Evolutionary conservation across 2,797 vertebrate species (phyloP).

Genomic region (Pagetopsis macropterus): DNA sequence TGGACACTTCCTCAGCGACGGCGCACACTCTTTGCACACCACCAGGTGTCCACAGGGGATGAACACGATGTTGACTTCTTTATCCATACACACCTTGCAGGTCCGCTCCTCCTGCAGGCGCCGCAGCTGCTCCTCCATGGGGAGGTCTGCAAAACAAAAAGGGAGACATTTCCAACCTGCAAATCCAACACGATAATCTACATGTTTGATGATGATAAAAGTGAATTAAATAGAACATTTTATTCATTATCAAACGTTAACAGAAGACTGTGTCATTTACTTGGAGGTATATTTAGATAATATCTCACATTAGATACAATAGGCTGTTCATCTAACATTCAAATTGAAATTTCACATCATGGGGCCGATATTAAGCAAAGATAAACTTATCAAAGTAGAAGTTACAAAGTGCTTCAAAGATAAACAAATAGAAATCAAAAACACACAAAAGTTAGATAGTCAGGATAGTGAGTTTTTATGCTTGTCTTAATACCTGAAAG

Average conservation of each 20-base stretch:
- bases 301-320: too few relatives aligned
- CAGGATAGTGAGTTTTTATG: background rate
- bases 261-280: too few relatives aligned
- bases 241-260: too few relatives aligned
- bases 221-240: too few relatives aligned
- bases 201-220: background rate
- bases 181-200: background rate
- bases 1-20: conserved; percentile 94
- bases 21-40: conserved; percentile 96
- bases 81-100: conserved; percentile 99
- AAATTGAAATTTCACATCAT: background rate
- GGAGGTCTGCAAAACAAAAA: conserved; percentile 85
- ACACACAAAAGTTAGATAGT: background rate
- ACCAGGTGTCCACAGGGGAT: conserved; percentile 98
- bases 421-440: background rate
- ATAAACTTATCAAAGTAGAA: background rate
- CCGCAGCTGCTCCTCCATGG: conserved; percentile 95
- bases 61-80: conserved; percentile 97
- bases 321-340: background rate
- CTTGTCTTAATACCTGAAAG: conserved; percentile 81
- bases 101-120: conserved; percentile 96
- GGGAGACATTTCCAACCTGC: background rate
- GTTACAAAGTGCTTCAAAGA: background rate
- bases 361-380: background rate
- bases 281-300: too few relatives aligned